Conservation (phyloP, 53 echinoderm and acorn worm species). For the Apostichopus leukothele region DNA sequence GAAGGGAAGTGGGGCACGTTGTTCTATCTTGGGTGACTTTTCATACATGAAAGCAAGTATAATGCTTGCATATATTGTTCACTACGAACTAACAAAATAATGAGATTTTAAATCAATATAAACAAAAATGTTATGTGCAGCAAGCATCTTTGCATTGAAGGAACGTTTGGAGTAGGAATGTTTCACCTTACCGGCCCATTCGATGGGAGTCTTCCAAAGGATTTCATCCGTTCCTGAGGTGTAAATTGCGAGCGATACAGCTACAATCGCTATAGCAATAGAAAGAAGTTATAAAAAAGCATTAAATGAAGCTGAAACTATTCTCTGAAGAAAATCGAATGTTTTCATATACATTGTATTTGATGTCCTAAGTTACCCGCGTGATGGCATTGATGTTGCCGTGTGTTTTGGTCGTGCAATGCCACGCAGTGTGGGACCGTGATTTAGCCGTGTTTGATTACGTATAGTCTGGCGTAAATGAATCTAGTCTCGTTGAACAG, state of each 20-base stretch:
- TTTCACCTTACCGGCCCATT: constrained; percentile 7
- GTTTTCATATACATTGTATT: background rate
- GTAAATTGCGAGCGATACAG: constrained; percentile 3
- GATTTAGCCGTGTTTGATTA: too few species aligned
- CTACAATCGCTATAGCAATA: background rate
- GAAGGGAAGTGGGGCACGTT: background rate
- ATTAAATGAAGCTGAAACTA: background rate
- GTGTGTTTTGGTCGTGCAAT: background rate
- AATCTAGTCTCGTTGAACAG: too few species aligned
- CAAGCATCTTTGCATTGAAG: background rate
- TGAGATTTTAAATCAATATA: background rate
- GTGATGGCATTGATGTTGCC: background rate
- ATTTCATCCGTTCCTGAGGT: constrained; percentile 1
- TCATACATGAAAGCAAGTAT: background rate
- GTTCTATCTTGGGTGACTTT: background rate
- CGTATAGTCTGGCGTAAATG: too few species aligned
- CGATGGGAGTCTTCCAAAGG: background rate
- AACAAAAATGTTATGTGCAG: background rate
- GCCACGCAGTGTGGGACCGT: background rate
- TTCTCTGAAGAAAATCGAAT: background rate
- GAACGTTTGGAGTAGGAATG: background rate
- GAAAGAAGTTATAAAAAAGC: background rate
- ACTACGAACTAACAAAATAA: background rate
- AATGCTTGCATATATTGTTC: background rate
- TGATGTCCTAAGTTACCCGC: background rate